Conservation (phyloP, 2,113 vertebrate genomes). For the Edolisoma coerulescens region DNA sequence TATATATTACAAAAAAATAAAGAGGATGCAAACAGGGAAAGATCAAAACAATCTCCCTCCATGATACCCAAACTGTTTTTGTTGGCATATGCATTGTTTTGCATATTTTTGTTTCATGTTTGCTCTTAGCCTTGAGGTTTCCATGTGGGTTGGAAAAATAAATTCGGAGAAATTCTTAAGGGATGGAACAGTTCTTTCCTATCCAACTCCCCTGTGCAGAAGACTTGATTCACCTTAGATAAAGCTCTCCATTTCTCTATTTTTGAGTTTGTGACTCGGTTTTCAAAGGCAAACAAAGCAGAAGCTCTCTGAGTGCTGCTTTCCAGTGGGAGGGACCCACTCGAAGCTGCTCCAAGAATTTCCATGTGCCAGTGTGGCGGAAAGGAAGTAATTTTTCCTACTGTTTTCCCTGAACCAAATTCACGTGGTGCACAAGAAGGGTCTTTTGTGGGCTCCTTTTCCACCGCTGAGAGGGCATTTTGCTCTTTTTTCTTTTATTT, state of each 20-base stretch:
- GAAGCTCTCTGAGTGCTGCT: background rate
- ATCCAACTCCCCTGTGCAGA: background rate
- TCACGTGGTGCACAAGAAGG: background rate
- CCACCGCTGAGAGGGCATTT: background rate
- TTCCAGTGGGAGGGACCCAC: background rate
- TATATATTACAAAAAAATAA: background rate
- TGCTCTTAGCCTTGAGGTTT: constrained; percentile 1
- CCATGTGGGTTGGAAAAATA: background rate
- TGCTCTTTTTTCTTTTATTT: background rate
- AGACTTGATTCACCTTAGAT: background rate
- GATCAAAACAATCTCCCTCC: background rate
- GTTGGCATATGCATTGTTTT: background rate
- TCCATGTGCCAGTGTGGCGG: background rate
- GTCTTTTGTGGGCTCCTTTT: background rate
- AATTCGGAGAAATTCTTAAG: background rate
- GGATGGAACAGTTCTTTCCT: background rate
- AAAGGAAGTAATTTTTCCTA: background rate
- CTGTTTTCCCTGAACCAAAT: background rate
- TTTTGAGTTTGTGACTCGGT: background rate
- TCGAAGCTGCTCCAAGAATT: background rate
- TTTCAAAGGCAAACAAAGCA: background rate
- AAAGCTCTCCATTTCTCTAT: background rate
- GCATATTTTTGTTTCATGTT: background rate
- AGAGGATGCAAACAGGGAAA: background rate
- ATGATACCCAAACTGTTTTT: background rate